These are phyloP conservation scores for Raja brachyura DNA, from an alignment of 2,113 vertebrate species.

Conservation along the genomic window DNA sequence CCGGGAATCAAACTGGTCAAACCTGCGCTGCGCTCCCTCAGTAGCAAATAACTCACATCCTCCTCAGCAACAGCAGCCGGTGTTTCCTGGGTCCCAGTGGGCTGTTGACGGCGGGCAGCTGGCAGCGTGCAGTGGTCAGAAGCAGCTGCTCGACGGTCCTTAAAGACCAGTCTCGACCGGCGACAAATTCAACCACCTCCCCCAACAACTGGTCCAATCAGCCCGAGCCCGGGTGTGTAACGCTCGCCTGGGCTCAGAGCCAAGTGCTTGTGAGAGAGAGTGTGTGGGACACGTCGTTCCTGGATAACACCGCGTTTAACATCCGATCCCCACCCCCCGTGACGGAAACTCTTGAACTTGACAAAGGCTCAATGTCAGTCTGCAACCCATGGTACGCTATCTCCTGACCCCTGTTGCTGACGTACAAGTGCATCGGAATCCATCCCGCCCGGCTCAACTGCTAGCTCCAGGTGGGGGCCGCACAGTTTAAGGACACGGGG, in stretches of 20 bases:
- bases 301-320: not conserved
- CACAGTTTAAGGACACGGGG: no score
- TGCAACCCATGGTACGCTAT: not conserved
- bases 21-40: no score
- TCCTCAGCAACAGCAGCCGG: no score
- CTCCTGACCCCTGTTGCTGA: not conserved
- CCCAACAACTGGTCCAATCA: not conserved
- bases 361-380: not conserved
- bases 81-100: not conserved
- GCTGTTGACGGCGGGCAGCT: not conserved
- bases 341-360: not conserved
- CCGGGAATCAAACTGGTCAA: no score
- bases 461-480: no score
- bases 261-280: not conserved
- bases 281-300: not conserved
- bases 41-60: no score
- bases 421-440: not conserved
- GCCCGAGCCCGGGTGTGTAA: not conserved
- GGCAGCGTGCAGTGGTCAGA: not conserved
- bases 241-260: not conserved
- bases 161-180: not conserved
- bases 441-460: no score
- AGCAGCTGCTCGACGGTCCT: not conserved
- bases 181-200: not conserved
- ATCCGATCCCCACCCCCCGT: not conserved